Evolutionary conservation across 2,797 vertebrate genomes (phyloP).

Genomic region (Novumbra hubbsi): DNA sequence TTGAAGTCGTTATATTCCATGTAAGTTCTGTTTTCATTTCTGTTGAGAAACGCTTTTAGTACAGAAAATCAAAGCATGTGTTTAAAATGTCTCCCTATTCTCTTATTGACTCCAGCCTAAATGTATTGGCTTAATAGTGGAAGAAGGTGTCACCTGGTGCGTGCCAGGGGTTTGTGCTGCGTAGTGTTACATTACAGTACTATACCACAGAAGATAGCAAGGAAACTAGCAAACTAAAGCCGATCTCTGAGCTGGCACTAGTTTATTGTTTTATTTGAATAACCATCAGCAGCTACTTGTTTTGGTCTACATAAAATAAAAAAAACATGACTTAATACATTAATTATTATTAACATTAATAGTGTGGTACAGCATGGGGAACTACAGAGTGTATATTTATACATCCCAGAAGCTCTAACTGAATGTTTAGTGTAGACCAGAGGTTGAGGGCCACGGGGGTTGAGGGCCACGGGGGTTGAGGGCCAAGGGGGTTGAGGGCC

Average conservation of each 20-base stretch:
- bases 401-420: conserved; percentile 32
- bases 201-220: not conserved
- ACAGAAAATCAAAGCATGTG: not conserved
- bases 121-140: not conserved
- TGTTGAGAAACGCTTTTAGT: not conserved
- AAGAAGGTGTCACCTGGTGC: not conserved
- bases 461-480: not conserved
- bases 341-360: too few species aligned
- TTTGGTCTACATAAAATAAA: too few species aligned
- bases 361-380: too few species aligned
- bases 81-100: not conserved
- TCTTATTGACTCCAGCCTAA: not conserved
- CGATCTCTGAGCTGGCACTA: not conserved
- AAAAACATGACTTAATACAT: too few species aligned
- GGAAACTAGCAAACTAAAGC: not conserved
- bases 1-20: not conserved
- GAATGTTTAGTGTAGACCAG: conserved; percentile 38
- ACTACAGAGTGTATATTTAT: too few species aligned
- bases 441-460: not conserved
- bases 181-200: not conserved
- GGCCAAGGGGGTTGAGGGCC: not conserved
- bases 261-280: too few species aligned
- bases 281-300: too few species aligned
- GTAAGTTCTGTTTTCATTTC: not conserved
- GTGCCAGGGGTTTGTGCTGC: not conserved